phyloP scores from a whole-genome alignment of 2,113 vertebrate species.

The Suncus etruscus region DNA sequence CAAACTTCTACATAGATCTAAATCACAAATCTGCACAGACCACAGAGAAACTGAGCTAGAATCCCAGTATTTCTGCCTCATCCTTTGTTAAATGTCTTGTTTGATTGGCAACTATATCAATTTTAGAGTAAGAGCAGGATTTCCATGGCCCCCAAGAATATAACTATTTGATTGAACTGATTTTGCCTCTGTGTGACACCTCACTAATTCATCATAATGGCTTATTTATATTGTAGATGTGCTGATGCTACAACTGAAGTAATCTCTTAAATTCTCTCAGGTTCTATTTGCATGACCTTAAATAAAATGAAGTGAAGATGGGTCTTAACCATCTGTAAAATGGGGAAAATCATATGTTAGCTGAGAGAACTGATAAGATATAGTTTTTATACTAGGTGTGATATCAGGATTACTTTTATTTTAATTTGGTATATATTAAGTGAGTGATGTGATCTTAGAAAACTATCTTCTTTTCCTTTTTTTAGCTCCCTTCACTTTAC shows the following conservation, averaged over 20 bases:
- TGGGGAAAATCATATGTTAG: not conserved
- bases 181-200: conserved; percentile 9
- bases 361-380: not conserved
- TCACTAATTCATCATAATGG: not conserved
- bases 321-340: conserved; percentile 1
- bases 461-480: conserved; percentile 26
- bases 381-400: not conserved
- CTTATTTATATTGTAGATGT: not conserved
- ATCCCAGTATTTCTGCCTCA: not conserved
- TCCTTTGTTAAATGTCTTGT: not conserved
- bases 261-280: not conserved
- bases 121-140: conserved; percentile 16
- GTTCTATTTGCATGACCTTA: not conserved
- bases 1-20: not conserved
- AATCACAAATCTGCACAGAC: not conserved
- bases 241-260: not conserved
- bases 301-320: not conserved
- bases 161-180: not conserved
- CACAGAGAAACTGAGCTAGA: not conserved
- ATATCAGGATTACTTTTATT: conserved; percentile 19
- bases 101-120: conserved; percentile 5
- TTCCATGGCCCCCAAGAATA: not conserved
- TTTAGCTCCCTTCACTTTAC: conserved; percentile 7
- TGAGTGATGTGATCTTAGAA: not conserved
- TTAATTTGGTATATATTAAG: conserved; percentile 1